A percentile compares a stretch with the other conserved stretches of the same genome.
phyloP scores from a whole-genome alignment of 2,113 vertebrate genomes.

The Cebidichthys violaceus region DNA sequence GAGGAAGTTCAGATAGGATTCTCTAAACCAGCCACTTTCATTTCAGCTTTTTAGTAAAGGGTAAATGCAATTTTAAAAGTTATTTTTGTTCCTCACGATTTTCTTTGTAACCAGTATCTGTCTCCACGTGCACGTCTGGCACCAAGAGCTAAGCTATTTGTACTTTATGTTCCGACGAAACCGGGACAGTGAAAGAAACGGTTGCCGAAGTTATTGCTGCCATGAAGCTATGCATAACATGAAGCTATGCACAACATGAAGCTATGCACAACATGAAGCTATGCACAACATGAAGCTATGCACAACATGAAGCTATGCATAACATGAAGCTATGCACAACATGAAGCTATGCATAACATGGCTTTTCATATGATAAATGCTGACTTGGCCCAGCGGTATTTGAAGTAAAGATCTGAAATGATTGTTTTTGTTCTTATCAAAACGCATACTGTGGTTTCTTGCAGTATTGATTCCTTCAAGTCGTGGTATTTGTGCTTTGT shows the following conservation, averaged over 20 bases:
- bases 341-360: background rate
- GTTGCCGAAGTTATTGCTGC: background rate
- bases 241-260: no score
- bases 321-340: background rate
- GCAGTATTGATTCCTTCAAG: background rate
- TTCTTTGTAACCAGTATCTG: background rate
- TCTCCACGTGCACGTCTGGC: no score
- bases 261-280: background rate
- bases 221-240: background rate
- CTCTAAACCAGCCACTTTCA: background rate
- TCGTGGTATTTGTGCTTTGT: slow-evolving; percentile 11
- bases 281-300: background rate
- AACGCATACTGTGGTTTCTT: background rate
- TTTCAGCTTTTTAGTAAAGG: slow-evolving; percentile 37
- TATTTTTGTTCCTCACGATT: background rate
- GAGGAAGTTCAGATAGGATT: background rate
- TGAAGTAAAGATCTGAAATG: background rate
- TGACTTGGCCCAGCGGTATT: background rate
- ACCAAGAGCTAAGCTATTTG: accelerated
- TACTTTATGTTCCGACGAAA: background rate
- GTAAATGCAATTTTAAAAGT: no score
- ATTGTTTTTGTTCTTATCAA: slow-evolving; percentile 4
- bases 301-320: background rate
- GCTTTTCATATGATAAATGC: background rate
- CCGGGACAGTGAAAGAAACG: background rate